Percentiles rank a stretch among this genome's conserved stretches.
Evolutionary conservation across 2,888 invertebrate species (phyloP).

Genomic region (Erannis defoliaria): DNA sequence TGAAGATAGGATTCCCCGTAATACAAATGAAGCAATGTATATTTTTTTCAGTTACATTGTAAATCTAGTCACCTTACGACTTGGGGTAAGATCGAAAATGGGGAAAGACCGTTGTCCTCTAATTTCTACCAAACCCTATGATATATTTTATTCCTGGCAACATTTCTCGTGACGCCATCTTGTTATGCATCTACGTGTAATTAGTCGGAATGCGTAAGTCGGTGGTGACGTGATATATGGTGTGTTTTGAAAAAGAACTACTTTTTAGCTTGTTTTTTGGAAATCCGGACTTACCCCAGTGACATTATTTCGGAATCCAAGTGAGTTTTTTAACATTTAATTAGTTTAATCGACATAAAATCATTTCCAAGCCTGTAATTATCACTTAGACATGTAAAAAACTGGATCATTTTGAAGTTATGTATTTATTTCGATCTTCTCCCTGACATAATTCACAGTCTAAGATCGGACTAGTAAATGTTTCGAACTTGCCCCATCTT

Average conservation of each 20-base stretch:
- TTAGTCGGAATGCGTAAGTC: neutral
- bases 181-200: neutral
- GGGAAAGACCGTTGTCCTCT: neutral
- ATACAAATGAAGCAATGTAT: too few relatives aligned
- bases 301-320: neutral
- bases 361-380: neutral
- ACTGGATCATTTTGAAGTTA: too few relatives aligned
- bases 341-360: neutral
- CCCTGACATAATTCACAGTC: too few relatives aligned
- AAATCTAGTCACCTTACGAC: too few relatives aligned
- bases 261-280: neutral
- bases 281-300: neutral
- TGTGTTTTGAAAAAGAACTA: neutral
- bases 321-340: neutral
- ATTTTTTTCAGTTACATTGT: too few relatives aligned
- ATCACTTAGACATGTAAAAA: neutral
- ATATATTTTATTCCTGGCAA: conserved; percentile 1
- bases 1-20: too few relatives aligned
- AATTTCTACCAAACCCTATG: neutral
- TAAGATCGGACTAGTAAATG: too few relatives aligned
- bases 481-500: too few relatives aligned
- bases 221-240: neutral
- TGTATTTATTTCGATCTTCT: too few relatives aligned
- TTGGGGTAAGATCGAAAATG: neutral
- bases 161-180: neutral